These are phyloP conservation scores for Onychomys torridus DNA, from an alignment of 2,797 vertebrate species.

Conservation along the genomic window DNA sequence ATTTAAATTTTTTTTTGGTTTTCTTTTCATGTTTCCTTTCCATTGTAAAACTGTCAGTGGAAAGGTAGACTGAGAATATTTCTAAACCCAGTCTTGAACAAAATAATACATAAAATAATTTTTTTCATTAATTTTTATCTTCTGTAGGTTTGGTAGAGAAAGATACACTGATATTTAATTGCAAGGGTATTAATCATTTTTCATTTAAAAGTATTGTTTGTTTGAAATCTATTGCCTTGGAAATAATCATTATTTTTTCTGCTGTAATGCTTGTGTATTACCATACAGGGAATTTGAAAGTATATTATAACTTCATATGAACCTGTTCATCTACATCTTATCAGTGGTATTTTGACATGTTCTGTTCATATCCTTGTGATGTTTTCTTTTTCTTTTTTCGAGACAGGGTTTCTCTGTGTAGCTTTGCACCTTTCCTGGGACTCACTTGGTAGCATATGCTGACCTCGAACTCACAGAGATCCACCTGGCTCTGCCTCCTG, in stretches of 20 bases:
- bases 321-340: not conserved
- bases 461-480: too few species aligned
- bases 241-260: not conserved
- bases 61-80: too few species aligned
- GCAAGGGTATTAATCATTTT: not conserved
- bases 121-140: not conserved
- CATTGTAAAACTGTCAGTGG: not conserved
- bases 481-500: too few species aligned
- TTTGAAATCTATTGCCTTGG: not conserved
- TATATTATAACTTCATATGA: not conserved
- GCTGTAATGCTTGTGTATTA: not conserved
- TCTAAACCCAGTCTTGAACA: not conserved
- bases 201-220: not conserved
- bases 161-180: not conserved
- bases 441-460: too few species aligned
- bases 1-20: not conserved
- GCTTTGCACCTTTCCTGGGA: too few species aligned
- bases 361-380: not conserved
- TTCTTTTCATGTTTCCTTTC: not conserved
- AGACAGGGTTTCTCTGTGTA: too few species aligned
- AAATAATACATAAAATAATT: not conserved
- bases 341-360: not conserved
- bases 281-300: not conserved
- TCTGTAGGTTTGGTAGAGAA: not conserved
- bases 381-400: too few species aligned